Base-by-base conservation (phyloP, 2,113 vertebrate genomes). In the Sylvietta virens region DNA sequence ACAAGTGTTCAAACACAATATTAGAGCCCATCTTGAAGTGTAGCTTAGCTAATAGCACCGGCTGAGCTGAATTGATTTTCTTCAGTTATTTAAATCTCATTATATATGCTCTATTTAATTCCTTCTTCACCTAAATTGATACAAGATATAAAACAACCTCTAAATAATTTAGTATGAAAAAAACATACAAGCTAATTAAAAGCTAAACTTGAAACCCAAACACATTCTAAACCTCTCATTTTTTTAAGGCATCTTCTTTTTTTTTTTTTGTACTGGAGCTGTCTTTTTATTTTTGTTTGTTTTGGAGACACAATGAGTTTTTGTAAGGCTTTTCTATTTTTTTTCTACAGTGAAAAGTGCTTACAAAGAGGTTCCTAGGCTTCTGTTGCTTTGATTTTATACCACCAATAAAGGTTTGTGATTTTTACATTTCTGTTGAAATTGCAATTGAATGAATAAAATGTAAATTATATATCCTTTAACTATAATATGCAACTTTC, bases 131-230 rank as follows among this genome's bases (percentile, higher is more conserved):
- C 89, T 93, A 91, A 80, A 97, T 76, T 93, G 53, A 89, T 81
- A 77, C 5, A 13, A 64, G 94, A 92, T 80, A 82, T 85, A 81
- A 90, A 95, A 90, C 66, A 76, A 50, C 22, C 11, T 70, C 26
- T 94, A 92, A 94, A 96, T 92, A 92, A 94, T 95, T 96, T 53
- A 82, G 57, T 76, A 40, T 54, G 67, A 81, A 81, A 94, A 94
- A 94, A 95, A 71, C 26, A 61, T n/a, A 90, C 47, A 54, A 88
- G 37, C 37, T 88, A 95, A 95, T 95, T 94, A 93, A 95, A 95
- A 97, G 60, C 66, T 89, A 90, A 79, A 81, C 7, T 72, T 2
- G 6, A 95, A 96, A 83, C 3, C 1, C 54, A 95, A 89, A 64
- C 39, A 82, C 17, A 57, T 33, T 76, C 20, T 12, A 78, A 87